Evolutionary conservation across 1,140 invertebrate species (phyloP).

Genomic region (roundworm (Caenorhabditis elegans)): DNA sequence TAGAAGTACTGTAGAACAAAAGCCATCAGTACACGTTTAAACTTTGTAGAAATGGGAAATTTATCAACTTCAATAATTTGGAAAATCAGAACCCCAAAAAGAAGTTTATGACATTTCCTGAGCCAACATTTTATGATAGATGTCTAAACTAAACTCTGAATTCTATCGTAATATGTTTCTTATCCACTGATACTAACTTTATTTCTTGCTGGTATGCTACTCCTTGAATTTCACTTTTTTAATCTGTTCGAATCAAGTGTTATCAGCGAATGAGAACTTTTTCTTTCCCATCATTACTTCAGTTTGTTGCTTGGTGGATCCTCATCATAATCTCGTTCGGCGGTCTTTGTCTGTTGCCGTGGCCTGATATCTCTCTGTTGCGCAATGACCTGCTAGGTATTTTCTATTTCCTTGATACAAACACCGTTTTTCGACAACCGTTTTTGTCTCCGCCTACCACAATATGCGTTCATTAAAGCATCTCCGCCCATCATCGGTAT

Average conservation of each 20-base stretch:
- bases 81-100: too few species aligned
- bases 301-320: background rate
- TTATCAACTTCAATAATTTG: too few species aligned
- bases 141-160: too few species aligned
- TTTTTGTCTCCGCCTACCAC: background rate
- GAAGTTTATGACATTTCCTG: too few species aligned
- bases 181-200: too few species aligned
- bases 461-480: background rate
- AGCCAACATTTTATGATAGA: too few species aligned
- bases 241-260: too few species aligned
- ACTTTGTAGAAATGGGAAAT: background rate
- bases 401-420: constrained; percentile 10
- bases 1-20: background rate
- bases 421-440: background rate
- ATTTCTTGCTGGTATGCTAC: too few species aligned
- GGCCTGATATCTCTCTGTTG: background rate
- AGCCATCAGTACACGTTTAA: background rate
- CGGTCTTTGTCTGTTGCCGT: background rate
- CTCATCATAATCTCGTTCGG: background rate
- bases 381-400: background rate
- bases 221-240: too few species aligned
- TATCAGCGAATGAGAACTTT: too few species aligned
- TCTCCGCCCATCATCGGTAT: background rate
- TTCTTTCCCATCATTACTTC: background rate
- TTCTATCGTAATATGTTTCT: too few species aligned